Conservation (phyloP, 2,113 vertebrate genomes). For the Ia io region DNA sequence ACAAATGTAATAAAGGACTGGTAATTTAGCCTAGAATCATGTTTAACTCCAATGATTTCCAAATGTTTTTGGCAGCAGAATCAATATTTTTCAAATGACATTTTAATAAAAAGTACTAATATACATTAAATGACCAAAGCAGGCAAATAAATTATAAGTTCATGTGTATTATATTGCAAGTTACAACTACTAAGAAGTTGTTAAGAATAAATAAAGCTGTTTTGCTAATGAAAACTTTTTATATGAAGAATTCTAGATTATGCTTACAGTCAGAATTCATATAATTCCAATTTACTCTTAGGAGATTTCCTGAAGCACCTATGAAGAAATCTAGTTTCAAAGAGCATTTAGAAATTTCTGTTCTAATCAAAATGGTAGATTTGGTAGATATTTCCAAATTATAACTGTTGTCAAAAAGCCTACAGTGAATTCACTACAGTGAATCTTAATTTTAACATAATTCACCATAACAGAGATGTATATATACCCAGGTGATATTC, state of each 20-base stretch:
- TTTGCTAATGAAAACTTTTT: background rate
- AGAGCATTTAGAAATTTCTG: background rate
- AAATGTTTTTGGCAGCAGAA: background rate
- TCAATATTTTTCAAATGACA: background rate
- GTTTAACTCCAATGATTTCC: background rate
- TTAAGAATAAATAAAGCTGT: slow-evolving; percentile 9
- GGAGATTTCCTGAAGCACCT: background rate
- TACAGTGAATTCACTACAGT: background rate
- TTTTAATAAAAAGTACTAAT: background rate
- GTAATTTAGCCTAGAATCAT: background rate
- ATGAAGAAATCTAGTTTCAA: background rate
- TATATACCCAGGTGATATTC: background rate
- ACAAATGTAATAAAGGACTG: background rate
- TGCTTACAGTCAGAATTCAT: background rate
- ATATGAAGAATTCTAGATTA: background rate
- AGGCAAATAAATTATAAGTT: background rate
- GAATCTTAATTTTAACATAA: slow-evolving; percentile 24
- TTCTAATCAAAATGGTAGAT: slow-evolving; percentile 21
- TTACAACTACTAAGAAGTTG: background rate
- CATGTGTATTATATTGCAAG: background rate
- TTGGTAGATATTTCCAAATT: slow-evolving; percentile 4
- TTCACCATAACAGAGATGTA: background rate
- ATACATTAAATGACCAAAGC: background rate
- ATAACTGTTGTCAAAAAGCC: background rate
- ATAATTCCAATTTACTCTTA: background rate